Conservation (phyloP, 2,113 vertebrate genomes). For the Etia nguti region DNA sequence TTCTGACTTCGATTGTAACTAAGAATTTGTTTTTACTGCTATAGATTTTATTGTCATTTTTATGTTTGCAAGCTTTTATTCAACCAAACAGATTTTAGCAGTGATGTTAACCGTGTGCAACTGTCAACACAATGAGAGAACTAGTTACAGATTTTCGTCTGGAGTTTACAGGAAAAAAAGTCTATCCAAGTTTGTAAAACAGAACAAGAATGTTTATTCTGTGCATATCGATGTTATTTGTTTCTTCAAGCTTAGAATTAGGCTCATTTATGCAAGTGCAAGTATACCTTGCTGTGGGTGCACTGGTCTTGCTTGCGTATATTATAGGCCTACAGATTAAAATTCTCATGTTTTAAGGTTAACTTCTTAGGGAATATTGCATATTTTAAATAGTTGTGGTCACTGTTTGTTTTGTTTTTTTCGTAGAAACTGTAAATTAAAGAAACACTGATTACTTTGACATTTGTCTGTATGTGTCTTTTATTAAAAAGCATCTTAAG, state of each 20-base stretch:
- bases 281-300: constrained; percentile 46
- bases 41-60: constrained; percentile 7
- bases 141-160: not conserved
- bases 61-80: not conserved
- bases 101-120: not conserved
- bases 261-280: not conserved
- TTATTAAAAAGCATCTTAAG: not conserved
- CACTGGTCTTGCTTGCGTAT: constrained; percentile 35
- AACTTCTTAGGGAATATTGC: not conserved
- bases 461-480: not conserved
- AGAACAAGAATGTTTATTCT: not conserved
- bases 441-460: constrained; percentile 44
- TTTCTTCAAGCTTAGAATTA: not conserved
- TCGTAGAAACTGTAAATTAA: constrained; percentile 65
- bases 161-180: not conserved
- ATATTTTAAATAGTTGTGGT: constrained; percentile 38
- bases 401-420: constrained; percentile 25
- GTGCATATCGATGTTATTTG: not conserved
- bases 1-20: not conserved
- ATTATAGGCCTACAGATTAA: constrained; percentile 12
- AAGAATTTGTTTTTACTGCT: not conserved
- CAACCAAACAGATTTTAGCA: not conserved
- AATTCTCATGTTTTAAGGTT: constrained; percentile 8
- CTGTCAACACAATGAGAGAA: not conserved
- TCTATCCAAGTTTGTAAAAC: not conserved